phyloP scores from a whole-genome alignment of 2,888 invertebrate genomes.

The Lasioglossum calceatum region DNA sequence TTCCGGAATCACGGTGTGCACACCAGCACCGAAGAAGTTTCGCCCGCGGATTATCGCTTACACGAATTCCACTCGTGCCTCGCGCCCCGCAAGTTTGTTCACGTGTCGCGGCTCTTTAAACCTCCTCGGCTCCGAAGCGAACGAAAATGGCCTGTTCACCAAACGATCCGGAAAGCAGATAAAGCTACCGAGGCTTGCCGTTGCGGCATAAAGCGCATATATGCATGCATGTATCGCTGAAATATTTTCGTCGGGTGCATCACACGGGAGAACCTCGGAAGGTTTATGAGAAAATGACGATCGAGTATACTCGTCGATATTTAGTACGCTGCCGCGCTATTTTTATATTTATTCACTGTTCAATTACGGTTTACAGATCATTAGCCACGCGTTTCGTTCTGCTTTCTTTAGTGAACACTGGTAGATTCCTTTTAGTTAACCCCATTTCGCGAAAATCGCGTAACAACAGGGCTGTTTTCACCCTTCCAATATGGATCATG shows the following conservation, averaged over 20 bases:
- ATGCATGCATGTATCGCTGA: not conserved
- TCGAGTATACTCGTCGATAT: not conserved
- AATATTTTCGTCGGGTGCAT: constrained; percentile 10
- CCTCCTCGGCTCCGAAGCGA: not conserved
- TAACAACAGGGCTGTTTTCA: too few relatives aligned
- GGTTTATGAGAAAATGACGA: not conserved
- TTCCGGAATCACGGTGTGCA: not conserved
- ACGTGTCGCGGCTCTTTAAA: constrained; percentile 24
- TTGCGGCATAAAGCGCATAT: not conserved
- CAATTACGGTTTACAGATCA: not conserved
- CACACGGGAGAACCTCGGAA: not conserved
- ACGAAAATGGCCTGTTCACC: constrained; percentile 28
- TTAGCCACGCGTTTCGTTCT: not conserved
- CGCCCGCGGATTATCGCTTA: constrained; percentile 38
- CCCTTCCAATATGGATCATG: too few relatives aligned
- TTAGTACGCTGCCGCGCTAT: too few relatives aligned
- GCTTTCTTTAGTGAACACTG: not conserved
- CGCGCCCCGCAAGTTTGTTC: constrained; percentile 21
- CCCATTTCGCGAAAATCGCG: not conserved
- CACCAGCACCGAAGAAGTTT: constrained; percentile 22
- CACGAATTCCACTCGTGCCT: constrained; percentile 27
- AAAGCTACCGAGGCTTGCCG: constrained; percentile 10
- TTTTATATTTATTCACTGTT: not conserved
- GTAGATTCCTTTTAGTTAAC: not conserved
- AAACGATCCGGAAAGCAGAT: constrained; percentile 39